These are phyloP conservation scores for Pica pica DNA, from an alignment of 2,113 vertebrate genomes.

Conservation along the genomic window DNA sequence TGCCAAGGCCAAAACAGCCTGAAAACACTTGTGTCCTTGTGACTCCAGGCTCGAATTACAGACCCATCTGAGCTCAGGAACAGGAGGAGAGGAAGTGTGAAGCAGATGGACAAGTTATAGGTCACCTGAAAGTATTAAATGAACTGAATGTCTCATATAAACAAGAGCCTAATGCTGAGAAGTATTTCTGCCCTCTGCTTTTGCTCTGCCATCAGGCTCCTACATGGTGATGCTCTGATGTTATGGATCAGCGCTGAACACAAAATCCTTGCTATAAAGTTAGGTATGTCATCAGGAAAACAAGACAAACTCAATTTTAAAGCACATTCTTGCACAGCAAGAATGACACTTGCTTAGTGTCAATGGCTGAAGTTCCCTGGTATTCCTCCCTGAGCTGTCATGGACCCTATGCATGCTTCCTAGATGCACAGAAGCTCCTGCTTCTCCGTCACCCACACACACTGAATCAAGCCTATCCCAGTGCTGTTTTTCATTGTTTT, in stretches of 20 bases:
- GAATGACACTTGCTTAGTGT: neutral
- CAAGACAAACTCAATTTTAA: neutral
- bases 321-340: neutral
- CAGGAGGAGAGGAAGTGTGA: neutral
- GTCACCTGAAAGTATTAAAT: neutral
- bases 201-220: neutral
- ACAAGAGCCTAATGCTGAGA: neutral
- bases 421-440: neutral
- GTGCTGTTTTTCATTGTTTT: neutral
- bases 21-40: neutral
- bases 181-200: neutral
- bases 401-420: too few species aligned
- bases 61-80: neutral
- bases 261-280: neutral
- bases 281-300: neutral
- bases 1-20: neutral
- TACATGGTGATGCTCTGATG: neutral
- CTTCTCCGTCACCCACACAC: fast-evolving
- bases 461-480: neutral
- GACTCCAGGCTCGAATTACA: neutral
- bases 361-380: neutral
- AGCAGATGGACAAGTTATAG: neutral
- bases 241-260: neutral
- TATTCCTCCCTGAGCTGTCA: neutral
- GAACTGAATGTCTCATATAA: neutral